A percentile compares a stretch with the other conserved stretches of the same genome.
Evolutionary conservation across 1,140 invertebrate species (phyloP).

Genomic region (Ooceraea biroi): DNA sequence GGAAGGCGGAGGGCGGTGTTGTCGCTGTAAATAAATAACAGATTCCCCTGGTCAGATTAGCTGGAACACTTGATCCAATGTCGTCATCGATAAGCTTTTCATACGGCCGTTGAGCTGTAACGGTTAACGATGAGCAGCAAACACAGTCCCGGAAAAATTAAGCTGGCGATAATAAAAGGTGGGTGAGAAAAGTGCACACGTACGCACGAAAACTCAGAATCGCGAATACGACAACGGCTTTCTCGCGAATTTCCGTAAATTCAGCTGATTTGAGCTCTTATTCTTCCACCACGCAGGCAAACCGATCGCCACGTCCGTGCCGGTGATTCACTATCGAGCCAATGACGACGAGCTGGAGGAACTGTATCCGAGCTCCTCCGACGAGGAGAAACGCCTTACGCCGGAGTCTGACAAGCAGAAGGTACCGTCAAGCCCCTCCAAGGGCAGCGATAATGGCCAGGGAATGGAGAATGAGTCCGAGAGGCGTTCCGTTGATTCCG

Average conservation of each 20-base stretch:
- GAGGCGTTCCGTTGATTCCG: slow-evolving; percentile 84
- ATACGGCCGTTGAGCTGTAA: not conserved
- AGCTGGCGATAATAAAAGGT: slow-evolving; percentile 85
- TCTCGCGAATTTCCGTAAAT: not conserved
- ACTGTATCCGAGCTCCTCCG: slow-evolving; percentile 87
- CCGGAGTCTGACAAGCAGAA: slow-evolving; percentile 84
- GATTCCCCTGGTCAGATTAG: not conserved
- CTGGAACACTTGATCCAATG: slow-evolving; percentile 15
- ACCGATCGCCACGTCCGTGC: slow-evolving; percentile 88
- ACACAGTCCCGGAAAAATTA: slow-evolving; percentile 82
- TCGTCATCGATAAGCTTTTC: slow-evolving; percentile 1
- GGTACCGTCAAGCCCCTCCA: slow-evolving; percentile 73
- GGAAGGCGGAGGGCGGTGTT: not conserved
- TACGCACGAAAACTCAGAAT: not conserved
- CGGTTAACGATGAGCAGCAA: slow-evolving; percentile 77
- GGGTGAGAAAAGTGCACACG: slow-evolving; percentile 19
- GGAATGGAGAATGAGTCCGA: slow-evolving; percentile 78
- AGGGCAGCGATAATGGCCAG: slow-evolving; percentile 72
- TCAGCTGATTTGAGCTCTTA: not conserved
- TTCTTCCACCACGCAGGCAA: slow-evolving; percentile 85
- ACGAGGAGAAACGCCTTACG: slow-evolving; percentile 87
- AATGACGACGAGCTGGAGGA: slow-evolving; percentile 91
- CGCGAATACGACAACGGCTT: no score
- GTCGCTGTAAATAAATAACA: not conserved
- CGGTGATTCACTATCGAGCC: slow-evolving; percentile 90